phyloP scores from a whole-genome alignment of 2,113 vertebrate species.

The Oxyruncus cristatus region DNA sequence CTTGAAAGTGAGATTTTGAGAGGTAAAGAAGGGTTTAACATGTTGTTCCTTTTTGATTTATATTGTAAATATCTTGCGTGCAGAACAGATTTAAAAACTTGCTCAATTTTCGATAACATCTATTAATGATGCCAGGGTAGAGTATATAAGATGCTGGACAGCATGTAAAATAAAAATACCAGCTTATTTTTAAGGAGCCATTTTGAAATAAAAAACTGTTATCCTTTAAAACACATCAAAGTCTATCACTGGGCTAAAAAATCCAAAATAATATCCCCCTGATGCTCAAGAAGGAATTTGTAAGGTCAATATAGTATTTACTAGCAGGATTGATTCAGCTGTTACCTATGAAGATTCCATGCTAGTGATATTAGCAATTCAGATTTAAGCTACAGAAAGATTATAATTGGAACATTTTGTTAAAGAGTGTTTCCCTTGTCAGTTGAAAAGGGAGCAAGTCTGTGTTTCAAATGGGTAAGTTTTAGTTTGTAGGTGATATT shows the following conservation, averaged over 20 bases:
- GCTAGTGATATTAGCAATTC: background rate
- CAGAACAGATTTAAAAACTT: background rate
- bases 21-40: background rate
- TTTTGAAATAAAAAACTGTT: background rate
- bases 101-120: background rate
- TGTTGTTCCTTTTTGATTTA: background rate
- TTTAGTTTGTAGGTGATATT: background rate
- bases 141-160: background rate
- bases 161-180: background rate
- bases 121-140: background rate
- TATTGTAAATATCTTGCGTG: background rate
- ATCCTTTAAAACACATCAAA: background rate
- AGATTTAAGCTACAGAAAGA: background rate
- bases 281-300: background rate
- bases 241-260: background rate
- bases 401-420: background rate
- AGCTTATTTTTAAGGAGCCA: background rate
- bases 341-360: background rate
- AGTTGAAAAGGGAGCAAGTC: background rate
- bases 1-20: background rate
- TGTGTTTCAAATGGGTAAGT: background rate
- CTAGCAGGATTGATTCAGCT: background rate
- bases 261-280: background rate
- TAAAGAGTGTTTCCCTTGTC: background rate
- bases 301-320: background rate